Evolutionary conservation across 1,140 invertebrate genomes (phyloP), one percentile per base, ranked within the genome.

Genomic region (Paramacrobiotus metropolitanus): DNA sequence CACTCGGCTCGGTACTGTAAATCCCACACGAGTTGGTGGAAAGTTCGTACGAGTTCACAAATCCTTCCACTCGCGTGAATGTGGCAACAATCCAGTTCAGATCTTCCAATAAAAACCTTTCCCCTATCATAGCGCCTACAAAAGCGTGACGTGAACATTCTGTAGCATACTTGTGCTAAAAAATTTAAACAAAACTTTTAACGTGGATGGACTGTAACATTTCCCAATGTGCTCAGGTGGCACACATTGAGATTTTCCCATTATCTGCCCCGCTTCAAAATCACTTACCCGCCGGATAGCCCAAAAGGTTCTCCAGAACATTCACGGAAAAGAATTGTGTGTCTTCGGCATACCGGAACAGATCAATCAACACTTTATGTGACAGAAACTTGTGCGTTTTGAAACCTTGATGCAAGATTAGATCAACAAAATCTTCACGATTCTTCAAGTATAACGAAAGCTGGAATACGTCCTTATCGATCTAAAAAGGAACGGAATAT

Each of bases 351-450:
- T 68, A 69, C 21, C 69, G 69, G 66, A 73, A 75, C n/a, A 76
- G 62, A 21, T 68, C 63, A 28, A 67, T 68, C 1, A 75, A 64
- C 28, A 70, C 31, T 64, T 59, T 69, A 66, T 66, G 71, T 64
- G 64, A 71, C 1, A 76, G 62, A 60, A 70, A 75, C 59, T 72
- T 70, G 59, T 74, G 73, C 31, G 75, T 65, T 62, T 68, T 66
- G 61, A 75, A 71, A 21, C 73, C 73, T 60, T 72, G 68, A 31
- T 72, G 68, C 3, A 76, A 62, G 61, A 76, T 75, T 9, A 76
- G 63, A 29, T 74, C 73, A 0, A 76, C 70, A 66, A 76, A 76
- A 34, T 70, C 70, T 66, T 76, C 75, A 31, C 74, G 68, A 31
- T 73, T 67, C 21, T 67, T 66, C 61, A 69, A 65, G 4, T 73